A percentile compares a stretch with the other conserved stretches of the same genome.
Evolutionary conservation across 2,113 vertebrate genomes (phyloP).

Genomic region (Pteronura brasiliensis): DNA sequence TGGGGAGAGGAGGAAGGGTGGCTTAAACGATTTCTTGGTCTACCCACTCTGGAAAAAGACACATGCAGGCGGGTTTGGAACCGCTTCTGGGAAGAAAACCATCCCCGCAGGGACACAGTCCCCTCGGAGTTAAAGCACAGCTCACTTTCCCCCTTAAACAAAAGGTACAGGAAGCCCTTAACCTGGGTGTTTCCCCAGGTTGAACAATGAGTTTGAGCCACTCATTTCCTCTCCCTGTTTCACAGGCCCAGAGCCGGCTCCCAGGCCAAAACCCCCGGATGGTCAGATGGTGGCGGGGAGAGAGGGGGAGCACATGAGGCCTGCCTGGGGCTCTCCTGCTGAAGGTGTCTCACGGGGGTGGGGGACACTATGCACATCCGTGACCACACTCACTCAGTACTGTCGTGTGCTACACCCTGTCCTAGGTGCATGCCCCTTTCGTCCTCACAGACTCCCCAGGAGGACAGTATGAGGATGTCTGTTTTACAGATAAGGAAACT

Average conservation of each 20-base stretch:
- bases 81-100: background rate
- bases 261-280: background rate
- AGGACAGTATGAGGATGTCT: background rate
- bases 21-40: background rate
- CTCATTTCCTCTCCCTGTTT: background rate
- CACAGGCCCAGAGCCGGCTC: background rate
- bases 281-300: background rate
- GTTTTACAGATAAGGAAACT: background rate
- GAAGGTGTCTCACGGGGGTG: accelerated
- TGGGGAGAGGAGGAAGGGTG: background rate
- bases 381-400: accelerated
- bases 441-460: background rate
- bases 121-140: background rate
- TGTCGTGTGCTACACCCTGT: accelerated
- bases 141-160: background rate
- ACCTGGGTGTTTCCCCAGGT: accelerated
- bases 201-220: background rate
- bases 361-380: accelerated
- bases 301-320: accelerated
- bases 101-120: accelerated
- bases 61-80: background rate
- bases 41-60: background rate
- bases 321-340: background rate
- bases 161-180: slow-evolving; percentile 33
- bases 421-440: background rate